phyloP scores from a whole-genome alignment of 2,113 vertebrate genomes.

The Sciurus niger region DNA sequence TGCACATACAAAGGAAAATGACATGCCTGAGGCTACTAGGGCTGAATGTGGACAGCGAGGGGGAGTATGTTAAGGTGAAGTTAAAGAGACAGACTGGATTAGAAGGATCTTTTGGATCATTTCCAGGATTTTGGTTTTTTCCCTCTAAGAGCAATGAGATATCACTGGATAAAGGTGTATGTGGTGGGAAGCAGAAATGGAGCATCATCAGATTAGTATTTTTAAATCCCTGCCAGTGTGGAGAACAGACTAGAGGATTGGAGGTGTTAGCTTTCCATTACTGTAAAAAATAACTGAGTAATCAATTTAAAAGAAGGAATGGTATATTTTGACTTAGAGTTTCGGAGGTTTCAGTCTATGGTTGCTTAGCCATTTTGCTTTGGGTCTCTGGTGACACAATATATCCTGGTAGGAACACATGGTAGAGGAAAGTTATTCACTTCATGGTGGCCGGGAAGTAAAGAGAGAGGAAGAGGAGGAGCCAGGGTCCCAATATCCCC shows the following conservation, averaged over 20 bases:
- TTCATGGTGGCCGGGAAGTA: not conserved
- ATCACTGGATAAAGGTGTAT: not conserved
- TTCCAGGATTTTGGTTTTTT: not conserved
- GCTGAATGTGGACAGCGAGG: not conserved
- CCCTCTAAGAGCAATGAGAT: not conserved
- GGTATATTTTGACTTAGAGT: too few species aligned
- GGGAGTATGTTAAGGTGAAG: too few species aligned
- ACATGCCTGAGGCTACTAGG: not conserved
- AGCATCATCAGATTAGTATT: not conserved
- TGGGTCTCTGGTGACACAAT: not conserved
- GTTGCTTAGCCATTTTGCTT: not conserved
- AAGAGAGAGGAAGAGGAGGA: not conserved
- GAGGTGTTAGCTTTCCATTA: not conserved
- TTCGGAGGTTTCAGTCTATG: too few species aligned
- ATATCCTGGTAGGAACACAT: not conserved
- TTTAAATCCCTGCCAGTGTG: not conserved
- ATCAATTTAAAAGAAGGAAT: too few species aligned
- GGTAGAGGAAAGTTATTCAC: not conserved
- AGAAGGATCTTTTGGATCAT: not conserved
- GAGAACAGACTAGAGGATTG: not conserved
- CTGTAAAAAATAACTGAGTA: too few species aligned
- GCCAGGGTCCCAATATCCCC: too few species aligned
- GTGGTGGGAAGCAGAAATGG: not conserved
- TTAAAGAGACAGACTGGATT: not conserved
- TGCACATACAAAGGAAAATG: not conserved